Evolutionary conservation across 2,797 vertebrate genomes (phyloP).

Genomic region (Gymnothorax reevesii): DNA sequence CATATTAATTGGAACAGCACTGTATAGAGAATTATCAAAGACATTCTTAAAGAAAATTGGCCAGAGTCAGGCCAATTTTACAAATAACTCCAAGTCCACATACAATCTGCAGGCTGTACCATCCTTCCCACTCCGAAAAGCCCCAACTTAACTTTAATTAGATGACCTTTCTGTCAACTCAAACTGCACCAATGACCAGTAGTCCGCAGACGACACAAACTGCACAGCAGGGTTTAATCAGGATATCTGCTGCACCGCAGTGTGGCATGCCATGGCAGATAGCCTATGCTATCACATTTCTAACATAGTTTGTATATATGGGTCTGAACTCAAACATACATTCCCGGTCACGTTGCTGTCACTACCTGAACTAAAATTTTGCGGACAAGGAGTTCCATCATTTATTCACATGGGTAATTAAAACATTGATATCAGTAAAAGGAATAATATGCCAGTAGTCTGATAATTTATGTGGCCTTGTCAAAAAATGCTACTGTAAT

Average conservation of each 20-base stretch:
- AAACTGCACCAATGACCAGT: constrained; percentile 41
- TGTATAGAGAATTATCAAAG: too few species aligned
- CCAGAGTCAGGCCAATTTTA: too few species aligned
- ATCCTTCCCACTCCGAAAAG: constrained; percentile 25
- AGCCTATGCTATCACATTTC: constrained; percentile 67
- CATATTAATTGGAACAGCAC: neutral
- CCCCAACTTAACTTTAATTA: constrained; percentile 39
- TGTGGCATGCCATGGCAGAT: constrained; percentile 64
- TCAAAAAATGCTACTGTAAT: too few species aligned
- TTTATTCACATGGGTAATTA: neutral
- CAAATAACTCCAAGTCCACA: neutral
- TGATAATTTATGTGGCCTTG: too few species aligned
- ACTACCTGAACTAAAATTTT: constrained; percentile 4
- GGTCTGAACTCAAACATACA: constrained; percentile 50
- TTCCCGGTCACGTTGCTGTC: constrained; percentile 51
- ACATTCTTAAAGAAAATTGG: too few species aligned
- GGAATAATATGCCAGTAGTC: too few species aligned
- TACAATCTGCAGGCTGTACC: neutral
- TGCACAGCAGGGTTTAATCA: constrained; percentile 43
- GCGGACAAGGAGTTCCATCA: neutral
- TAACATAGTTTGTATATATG: constrained; percentile 62
- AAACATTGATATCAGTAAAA: too few species aligned
- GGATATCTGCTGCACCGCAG: constrained; percentile 43
- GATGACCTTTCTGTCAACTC: constrained; percentile 48
- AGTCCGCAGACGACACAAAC: constrained; percentile 47